Conservation (phyloP, 2,113 vertebrate genomes). For the Oreochromis spilurus region DNA sequence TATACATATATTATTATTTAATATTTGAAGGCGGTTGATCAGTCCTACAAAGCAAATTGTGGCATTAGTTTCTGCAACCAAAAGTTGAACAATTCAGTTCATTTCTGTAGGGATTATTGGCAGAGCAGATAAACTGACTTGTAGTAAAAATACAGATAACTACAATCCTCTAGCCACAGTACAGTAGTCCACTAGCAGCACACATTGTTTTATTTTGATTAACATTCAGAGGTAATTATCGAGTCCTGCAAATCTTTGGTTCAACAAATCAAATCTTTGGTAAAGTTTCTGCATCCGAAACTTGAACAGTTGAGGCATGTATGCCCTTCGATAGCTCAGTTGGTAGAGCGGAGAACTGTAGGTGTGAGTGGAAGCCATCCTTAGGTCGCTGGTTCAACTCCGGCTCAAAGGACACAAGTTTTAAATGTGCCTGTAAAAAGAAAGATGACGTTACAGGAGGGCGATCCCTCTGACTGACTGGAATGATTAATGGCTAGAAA, state of each 20-base stretch:
- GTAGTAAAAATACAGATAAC: not conserved
- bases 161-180: not conserved
- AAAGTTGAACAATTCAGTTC: not conserved
- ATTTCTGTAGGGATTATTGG: not conserved
- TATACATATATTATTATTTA: not conserved
- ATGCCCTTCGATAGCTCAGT: constrained; percentile 80
- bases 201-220: not conserved
- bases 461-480: not conserved
- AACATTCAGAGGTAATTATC: not conserved
- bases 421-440: not conserved
- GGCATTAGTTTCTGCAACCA: not conserved
- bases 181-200: not conserved
- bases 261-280: not conserved
- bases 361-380: not conserved
- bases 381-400: not conserved
- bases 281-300: not conserved
- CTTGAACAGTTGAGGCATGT: not conserved
- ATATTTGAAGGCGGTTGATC: not conserved
- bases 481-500: not conserved
- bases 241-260: not conserved
- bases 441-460: not conserved
- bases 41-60: not conserved
- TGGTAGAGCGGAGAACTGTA: constrained; percentile 85
- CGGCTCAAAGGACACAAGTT: not conserved
- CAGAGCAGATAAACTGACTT: not conserved